These are phyloP conservation scores for Tamandua tetradactyla DNA, from an alignment of 2,797 vertebrate genomes.

Conservation along the genomic window DNA sequence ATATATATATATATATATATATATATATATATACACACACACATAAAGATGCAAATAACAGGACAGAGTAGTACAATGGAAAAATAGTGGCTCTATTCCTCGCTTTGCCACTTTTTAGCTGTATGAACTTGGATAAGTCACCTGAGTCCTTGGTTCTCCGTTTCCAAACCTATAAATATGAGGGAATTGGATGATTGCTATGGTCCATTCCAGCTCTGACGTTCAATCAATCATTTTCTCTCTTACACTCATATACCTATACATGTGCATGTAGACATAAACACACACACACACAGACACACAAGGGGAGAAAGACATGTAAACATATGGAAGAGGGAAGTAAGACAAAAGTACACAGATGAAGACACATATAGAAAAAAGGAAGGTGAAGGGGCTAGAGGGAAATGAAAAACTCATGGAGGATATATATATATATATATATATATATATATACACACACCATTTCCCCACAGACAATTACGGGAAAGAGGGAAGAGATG, in stretches of 20 bases:
- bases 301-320: background rate
- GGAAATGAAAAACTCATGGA: slow-evolving; percentile 30
- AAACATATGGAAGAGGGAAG: background rate
- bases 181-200: background rate
- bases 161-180: slow-evolving; percentile 61
- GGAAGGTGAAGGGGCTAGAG: background rate
- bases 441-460: background rate
- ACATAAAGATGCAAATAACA: background rate
- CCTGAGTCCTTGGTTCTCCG: slow-evolving; percentile 37
- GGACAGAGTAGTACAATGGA: background rate
- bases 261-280: no score
- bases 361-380: background rate
- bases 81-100: background rate
- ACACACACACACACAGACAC: background rate
- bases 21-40: background rate
- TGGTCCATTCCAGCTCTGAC: slow-evolving; percentile 29
- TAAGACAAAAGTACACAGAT: background rate
- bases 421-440: background rate
- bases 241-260: background rate
- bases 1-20: no score
- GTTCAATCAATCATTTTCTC: background rate
- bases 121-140: slow-evolving; percentile 45
- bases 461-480: background rate
- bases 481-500: background rate
- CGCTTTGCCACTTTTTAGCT: slow-evolving; percentile 34